phyloP scores from a whole-genome alignment of 2,113 vertebrate genomes.

The Mirounga angustirostris region DNA sequence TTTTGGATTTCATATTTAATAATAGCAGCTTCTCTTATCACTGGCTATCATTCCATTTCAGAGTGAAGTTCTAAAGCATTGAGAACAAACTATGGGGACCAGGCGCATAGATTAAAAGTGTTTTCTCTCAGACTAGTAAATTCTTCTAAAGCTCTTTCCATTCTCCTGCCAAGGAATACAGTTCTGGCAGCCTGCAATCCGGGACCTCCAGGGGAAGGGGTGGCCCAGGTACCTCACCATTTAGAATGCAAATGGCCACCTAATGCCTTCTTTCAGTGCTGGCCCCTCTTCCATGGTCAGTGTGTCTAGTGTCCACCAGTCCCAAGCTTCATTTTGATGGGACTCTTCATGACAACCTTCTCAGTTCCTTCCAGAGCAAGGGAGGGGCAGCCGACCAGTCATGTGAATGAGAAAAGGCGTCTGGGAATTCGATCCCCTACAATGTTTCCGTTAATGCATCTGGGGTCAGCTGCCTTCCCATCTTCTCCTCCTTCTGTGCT shows the following conservation, averaged over 20 bases:
- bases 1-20: not conserved
- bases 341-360: not conserved
- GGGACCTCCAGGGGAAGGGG: not conserved
- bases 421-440: not conserved
- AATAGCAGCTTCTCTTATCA: not conserved
- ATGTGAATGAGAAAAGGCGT: not conserved
- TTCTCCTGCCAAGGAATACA: not conserved
- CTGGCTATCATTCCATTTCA: not conserved
- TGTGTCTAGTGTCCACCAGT: not conserved
- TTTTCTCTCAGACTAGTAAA: not conserved
- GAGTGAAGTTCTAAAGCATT: not conserved
- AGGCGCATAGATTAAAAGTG: not conserved
- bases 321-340: not conserved
- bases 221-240: not conserved
- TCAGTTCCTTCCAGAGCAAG: not conserved
- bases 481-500: not conserved
- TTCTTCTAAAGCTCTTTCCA: not conserved
- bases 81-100: not conserved
- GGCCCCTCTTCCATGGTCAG: not conserved
- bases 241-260: not conserved
- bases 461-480: not conserved
- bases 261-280: not conserved
- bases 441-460: not conserved
- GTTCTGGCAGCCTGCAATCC: not conserved
- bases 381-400: not conserved